Evolutionary conservation across 2,113 vertebrate genomes (phyloP), one percentile per base, ranked within the genome.

Genomic region (Dicerorhinus sumatrensis): DNA sequence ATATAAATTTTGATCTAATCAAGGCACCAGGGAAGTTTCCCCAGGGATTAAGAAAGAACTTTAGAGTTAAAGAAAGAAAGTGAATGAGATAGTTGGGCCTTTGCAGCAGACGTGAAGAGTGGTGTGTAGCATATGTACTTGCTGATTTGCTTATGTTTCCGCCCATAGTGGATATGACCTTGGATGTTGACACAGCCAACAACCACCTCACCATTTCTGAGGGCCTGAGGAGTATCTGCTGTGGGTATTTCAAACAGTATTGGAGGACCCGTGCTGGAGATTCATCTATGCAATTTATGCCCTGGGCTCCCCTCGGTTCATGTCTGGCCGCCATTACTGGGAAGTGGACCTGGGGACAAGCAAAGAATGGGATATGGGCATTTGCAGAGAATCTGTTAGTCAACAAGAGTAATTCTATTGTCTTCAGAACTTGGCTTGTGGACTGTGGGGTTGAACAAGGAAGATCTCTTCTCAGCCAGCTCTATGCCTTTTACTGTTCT

Each of bases 61-160:
- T 23, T 9, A 46, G 21, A 29, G 6, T 21, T 20, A 42, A 0
- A 6, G 6, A 20, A 5, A 9, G 42, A 18, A 6, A 5, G 6
- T 2, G 51, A 79, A 9, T 5, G 31, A 81, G 18, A 12, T 3
- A 0, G 3, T 12, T 63, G 33, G 29, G 29, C 27, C 42, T 46
- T 20, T 31, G n/a, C 48, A 17, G 29, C 46, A 5, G 42, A 29
- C 4, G 6, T 13, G 39, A 10, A 21, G 17, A 36, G 39, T 6
- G 39, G 8, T 0, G 12, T 6, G 1, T 0, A 0, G 11, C 1
- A 16, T 27, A 3, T 12, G 21, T n/a, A 0, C 12, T 29, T 65
- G 46, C 84, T 94, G 23, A 76, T 11, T n/a, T 46, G 48, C 48
- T 51, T 51, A 51, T 51, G 48, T 51, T 39, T 92, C 18, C 60